Evolutionary conservation across 1,140 invertebrate genomes (phyloP).

Genomic region (Ruditapes philippinarum): DNA sequence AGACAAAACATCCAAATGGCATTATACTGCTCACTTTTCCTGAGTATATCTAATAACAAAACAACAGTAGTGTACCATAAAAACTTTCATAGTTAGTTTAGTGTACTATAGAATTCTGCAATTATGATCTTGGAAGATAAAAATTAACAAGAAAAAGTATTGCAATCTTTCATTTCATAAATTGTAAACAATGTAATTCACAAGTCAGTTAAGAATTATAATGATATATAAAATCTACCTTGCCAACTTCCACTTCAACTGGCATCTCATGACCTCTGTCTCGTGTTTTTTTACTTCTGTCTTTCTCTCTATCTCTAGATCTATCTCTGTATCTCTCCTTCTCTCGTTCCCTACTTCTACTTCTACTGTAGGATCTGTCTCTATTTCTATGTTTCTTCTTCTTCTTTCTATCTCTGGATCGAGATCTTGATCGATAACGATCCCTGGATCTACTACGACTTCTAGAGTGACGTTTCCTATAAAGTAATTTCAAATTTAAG

Average conservation of each 20-base stretch:
- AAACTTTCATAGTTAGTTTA: too few relatives aligned
- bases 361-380: constrained; percentile 60
- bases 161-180: background rate
- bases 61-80: too few relatives aligned
- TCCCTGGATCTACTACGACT: constrained; percentile 62
- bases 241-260: constrained; percentile 88
- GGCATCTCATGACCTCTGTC: constrained; percentile 85
- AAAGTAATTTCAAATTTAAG: too few relatives aligned
- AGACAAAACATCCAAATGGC: constrained; percentile 99
- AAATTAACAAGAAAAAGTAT: background rate
- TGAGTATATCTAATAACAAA: constrained; percentile 92
- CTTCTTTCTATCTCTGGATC: constrained; percentile 77
- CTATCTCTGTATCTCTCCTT: constrained; percentile 66
- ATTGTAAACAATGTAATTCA: too few relatives aligned
- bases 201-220: background rate
- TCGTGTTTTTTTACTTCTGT: constrained; percentile 63
- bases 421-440: constrained; percentile 77
- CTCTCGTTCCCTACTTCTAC: constrained; percentile 80
- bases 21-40: constrained; percentile 98
- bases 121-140: background rate
- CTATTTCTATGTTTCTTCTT: constrained; percentile 26
- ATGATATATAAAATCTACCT: constrained; percentile 84
- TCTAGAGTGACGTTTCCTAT: constrained; percentile 37
- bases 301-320: constrained; percentile 75
- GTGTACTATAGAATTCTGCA: too few relatives aligned